Evolutionary conservation across 2,113 vertebrate genomes (phyloP), one percentile per base, ranked within the genome.

Genomic region (Mesocricetus auratus): DNA sequence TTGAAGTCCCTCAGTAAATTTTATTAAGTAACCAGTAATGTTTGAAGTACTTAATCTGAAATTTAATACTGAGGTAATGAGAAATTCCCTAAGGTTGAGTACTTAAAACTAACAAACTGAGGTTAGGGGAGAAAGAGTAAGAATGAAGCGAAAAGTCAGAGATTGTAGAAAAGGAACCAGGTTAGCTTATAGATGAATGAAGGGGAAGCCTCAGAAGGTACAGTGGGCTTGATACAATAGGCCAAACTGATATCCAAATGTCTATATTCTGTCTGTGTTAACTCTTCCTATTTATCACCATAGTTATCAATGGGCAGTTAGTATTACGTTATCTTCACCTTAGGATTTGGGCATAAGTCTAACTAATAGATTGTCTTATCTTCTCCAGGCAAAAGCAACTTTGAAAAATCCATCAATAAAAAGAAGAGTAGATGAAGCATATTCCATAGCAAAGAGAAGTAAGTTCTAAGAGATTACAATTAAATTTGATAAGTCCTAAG

Each of bases 381-480:
- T 96, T 50, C 81, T 96, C 82, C 98, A 99, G 99, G 99, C 99
- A 86, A 99, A 99, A 98, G 99, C 99, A 64, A 98, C 98, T 97
- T 98, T 99, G 98, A 99, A 99, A 98, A 99, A 98, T 97, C 99
- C 99, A 75, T 99, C 98, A 33, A 98, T 99, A 98, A 99, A 98
- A 97, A 98, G 99, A 97, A 99, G 98, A 98, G 98, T 99, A 93
- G 99, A 99, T 92, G 99, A 99, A 92, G 99, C 99, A 1, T 99
- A 99, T 95, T 93, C 96, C 89, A 95, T 89, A 93, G 98, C 98
- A 31, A 99, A 98, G 97, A 99, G 99, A 99, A 98, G 99, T 99
- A 98, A 97, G 98, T 99, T 90, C 92, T 83, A 8, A 82, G 29
- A 73, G 36, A 45, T 83, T 36, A 7, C 7, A 47, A 4, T 78